Base-by-base conservation (phyloP, 2,888 invertebrate genomes). In the Mesochorus sp. region DNA sequence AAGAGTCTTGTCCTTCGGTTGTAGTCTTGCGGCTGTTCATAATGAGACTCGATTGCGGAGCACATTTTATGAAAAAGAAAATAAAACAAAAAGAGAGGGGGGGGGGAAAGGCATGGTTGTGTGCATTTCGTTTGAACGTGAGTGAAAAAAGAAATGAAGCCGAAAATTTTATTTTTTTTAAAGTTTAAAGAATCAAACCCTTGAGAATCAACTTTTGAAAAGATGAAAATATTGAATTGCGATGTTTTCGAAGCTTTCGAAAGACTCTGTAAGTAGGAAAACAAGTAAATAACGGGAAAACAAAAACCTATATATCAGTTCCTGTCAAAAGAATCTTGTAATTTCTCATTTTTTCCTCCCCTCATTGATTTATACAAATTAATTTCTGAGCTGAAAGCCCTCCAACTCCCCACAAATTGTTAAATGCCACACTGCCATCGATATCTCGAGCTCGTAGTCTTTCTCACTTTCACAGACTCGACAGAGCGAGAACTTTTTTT, bases 281-380 rank as follows among this genome's bases (percentile, higher is more conserved):
- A n/a, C n/a, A n/a, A n/a, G n/a, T n/a, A n/a, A 42, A 26, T 42
- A 4, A 5, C 21, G 24, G 3, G 5, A 39, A 61, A 10, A 1
- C 14, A 5, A 47, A 47, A 24, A 42, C 4, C 28, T 10, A 62
- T 12, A 47, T n/a, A 24, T 67, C 39, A 37, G 39, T 53, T 49
- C 31, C 21, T 44, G 34, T 47, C 21, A 49, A 34, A 12, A 5
- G 17, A 26, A 61, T 37, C 61, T 47, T 67, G 67, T 62, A 53
- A 61, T 66, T 59, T 42, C 64, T 47, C 34, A 24, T 49, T 67
- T 53, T 44, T 17, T 17, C 4, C 6, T n/a, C 31, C 14, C 4
- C 70, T n/a, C 53, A 59, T 74, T 84, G 81, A 85, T 81, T 83
- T 79, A 80, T 81, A 80, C 77, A 75, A 80, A 84, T 84, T 82